Conservation (phyloP, 2,113 vertebrate species). For the Okapia johnstoni region DNA sequence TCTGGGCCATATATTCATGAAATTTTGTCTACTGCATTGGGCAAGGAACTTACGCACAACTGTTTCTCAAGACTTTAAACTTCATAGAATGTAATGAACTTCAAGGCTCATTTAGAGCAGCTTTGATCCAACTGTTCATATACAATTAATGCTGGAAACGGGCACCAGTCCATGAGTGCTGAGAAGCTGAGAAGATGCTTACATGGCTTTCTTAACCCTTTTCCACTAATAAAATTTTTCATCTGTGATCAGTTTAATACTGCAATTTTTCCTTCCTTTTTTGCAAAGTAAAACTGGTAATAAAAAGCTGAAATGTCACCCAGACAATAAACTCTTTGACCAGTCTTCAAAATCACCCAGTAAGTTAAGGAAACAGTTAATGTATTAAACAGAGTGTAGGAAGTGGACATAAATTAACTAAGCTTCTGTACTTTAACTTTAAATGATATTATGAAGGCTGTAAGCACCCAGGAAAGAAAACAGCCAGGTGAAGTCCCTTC, state of each 20-base stretch:
- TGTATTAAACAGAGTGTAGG: slow-evolving; percentile 59
- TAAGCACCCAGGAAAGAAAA: slow-evolving; percentile 58
- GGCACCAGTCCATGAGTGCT: background rate
- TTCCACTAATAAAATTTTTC: slow-evolving; percentile 10
- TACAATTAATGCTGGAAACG: slow-evolving; percentile 28
- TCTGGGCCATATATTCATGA: background rate
- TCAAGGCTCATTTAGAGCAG: slow-evolving; percentile 32
- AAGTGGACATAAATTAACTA: slow-evolving; percentile 77
- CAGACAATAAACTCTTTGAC: slow-evolving; percentile 52
- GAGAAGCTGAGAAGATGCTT: background rate
- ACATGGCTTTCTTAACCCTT: slow-evolving; percentile 1
- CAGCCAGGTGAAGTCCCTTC: background rate
- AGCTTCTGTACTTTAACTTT: slow-evolving; percentile 74
- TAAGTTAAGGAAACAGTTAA: slow-evolving; percentile 65
- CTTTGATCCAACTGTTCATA: background rate
- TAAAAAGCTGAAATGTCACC: slow-evolving; percentile 60
- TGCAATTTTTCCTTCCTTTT: background rate
- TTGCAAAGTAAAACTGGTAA: slow-evolving; percentile 58
- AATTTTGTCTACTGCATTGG: background rate
- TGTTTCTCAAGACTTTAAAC: slow-evolving; percentile 20
- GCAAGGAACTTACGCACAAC: background rate
- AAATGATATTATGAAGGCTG: slow-evolving; percentile 53
- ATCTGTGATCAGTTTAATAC: slow-evolving; percentile 44
- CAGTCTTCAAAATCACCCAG: slow-evolving; percentile 65
- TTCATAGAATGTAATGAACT: slow-evolving; percentile 11